Conservation (phyloP, 2,113 vertebrate genomes). For the Ibidorhyncha struthersii region DNA sequence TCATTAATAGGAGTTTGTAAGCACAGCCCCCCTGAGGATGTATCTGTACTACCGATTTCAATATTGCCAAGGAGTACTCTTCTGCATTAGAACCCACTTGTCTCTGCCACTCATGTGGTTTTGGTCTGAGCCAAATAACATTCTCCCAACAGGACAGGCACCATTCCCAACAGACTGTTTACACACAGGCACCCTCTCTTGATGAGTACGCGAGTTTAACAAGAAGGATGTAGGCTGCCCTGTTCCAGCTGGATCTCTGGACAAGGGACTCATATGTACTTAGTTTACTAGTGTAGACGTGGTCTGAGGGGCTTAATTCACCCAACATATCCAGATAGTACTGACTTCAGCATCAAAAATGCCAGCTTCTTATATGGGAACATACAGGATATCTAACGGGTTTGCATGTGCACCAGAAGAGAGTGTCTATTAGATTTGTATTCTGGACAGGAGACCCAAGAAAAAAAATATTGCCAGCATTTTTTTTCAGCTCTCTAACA, state of each 20-base stretch:
- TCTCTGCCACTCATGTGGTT: background rate
- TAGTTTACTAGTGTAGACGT: background rate
- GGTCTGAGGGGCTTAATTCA: background rate
- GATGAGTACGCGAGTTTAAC: background rate
- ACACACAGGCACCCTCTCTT: background rate
- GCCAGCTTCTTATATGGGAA: background rate
- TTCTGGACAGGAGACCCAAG: background rate
- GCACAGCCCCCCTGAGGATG: background rate
- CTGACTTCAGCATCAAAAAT: background rate
- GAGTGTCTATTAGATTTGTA: background rate
- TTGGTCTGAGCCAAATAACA: background rate
- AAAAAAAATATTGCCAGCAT: background rate
- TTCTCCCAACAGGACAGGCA: background rate
- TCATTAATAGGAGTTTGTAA: background rate
- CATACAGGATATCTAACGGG: fast-evolving
- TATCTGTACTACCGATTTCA: background rate
- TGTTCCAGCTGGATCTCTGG: background rate
- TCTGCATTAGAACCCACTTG: background rate
- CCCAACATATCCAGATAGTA: background rate
- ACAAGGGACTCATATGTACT: background rate
- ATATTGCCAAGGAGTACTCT: background rate
- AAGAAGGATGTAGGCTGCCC: background rate
- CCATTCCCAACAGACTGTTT: background rate
- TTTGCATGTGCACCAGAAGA: background rate
- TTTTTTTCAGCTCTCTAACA: background rate